These are phyloP conservation scores for Drosophila peninsularis DNA, from an alignment of 2,888 invertebrate genomes.

Conservation along the genomic window DNA sequence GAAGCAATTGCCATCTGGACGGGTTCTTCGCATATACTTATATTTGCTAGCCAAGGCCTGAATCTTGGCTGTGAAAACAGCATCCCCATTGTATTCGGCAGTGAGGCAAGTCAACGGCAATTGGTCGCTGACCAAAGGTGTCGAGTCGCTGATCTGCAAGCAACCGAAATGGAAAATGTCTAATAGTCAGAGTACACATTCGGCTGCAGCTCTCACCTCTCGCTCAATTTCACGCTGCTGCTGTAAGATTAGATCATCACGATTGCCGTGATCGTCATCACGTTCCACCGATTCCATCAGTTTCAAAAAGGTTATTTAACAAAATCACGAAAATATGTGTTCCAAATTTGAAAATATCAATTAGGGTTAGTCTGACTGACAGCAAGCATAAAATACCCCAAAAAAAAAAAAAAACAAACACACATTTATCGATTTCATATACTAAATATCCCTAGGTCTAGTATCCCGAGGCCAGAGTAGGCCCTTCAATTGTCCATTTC, in stretches of 20 bases:
- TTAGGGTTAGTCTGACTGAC: constrained; percentile 13
- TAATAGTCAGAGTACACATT: not conserved
- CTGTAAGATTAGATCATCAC: constrained; percentile 93
- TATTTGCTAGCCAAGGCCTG: constrained; percentile 93
- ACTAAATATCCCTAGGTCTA: not conserved
- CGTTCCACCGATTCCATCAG: constrained; percentile 73
- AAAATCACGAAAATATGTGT: constrained; percentile 24
- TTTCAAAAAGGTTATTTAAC: not conserved
- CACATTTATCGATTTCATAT: not conserved
- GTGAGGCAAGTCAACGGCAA: constrained; percentile 91
- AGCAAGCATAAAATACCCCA: not conserved
- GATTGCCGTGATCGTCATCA: constrained; percentile 73
- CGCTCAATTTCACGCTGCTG: constrained; percentile 97
- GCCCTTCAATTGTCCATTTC: not conserved
- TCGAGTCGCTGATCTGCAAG: constrained; percentile 92
- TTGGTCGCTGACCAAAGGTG: constrained; percentile 92
- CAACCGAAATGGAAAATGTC: constrained; percentile 51
- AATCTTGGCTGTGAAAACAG: constrained; percentile 92
- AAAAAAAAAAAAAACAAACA: constrained; percentile 3
- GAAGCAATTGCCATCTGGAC: constrained; percentile 99
- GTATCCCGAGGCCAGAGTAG: not conserved
- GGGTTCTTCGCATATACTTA: constrained; percentile 92
- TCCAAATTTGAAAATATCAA: constrained; percentile 12
- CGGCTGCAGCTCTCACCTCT: constrained; percentile 88
- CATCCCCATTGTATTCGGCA: constrained; percentile 94